These are phyloP conservation scores for Lasius fuliginosus DNA, from an alignment of 2,888 invertebrate genomes.

Conservation along the genomic window DNA sequence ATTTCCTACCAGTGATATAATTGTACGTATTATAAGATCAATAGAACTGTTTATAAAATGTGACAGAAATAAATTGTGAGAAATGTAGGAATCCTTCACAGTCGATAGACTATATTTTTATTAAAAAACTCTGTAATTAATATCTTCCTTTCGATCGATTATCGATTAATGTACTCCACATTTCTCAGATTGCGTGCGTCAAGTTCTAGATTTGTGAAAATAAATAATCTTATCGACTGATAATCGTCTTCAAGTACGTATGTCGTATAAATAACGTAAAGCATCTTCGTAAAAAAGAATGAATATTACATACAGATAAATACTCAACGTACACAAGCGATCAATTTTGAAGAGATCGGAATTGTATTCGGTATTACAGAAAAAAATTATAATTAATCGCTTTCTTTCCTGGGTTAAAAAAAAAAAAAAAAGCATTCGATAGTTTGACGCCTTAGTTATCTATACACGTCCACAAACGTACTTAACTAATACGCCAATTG, in stretches of 20 bases:
- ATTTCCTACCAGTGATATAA: background rate
- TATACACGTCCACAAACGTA: background rate
- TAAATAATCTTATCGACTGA: background rate
- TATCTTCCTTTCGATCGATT: background rate
- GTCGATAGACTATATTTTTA: background rate
- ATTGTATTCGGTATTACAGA: background rate
- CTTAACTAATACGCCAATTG: slow-evolving; percentile 3
- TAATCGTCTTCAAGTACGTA: background rate
- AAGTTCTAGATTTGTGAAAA: slow-evolving; percentile 1
- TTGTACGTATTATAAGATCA: background rate
- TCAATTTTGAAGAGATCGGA: background rate
- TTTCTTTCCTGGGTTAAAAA: background rate
- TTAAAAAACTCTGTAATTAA: background rate
- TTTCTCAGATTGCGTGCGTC: background rate
- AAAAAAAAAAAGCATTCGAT: background rate
- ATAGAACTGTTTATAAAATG: background rate
- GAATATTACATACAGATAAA: background rate
- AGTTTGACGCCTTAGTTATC: background rate
- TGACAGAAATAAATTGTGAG: background rate
- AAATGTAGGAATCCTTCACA: background rate
- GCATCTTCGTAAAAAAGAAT: background rate
- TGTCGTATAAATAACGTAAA: background rate
- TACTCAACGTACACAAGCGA: background rate
- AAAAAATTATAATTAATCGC: background rate
- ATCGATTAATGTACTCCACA: background rate